A percentile compares a stretch with the other conserved stretches of the same genome.
Conservation (phyloP, 2,113 vertebrate genomes). For the Pangasianodon gigas region DNA sequence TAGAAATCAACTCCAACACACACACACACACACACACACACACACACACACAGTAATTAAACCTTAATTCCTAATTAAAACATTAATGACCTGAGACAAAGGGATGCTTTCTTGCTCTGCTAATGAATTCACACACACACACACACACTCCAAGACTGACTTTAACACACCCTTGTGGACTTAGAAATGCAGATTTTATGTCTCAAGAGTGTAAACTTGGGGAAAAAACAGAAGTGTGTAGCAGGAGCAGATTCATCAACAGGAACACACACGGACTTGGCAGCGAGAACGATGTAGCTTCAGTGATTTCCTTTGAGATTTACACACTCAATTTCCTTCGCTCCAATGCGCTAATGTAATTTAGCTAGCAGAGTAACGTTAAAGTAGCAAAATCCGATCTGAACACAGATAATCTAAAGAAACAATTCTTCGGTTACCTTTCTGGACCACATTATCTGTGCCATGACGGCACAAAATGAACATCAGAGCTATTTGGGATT, state of each 20-base stretch:
- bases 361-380: neutral
- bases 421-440: too few species aligned
- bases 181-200: neutral
- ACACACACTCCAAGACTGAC: neutral
- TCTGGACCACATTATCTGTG: neutral
- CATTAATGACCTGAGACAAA: conserved; percentile 14
- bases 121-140: conserved; percentile 8
- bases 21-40: neutral
- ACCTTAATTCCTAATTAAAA: conserved; percentile 15
- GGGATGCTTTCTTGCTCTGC: conserved; percentile 14
- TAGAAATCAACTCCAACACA: neutral
- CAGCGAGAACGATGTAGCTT: neutral
- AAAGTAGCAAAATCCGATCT: neutral
- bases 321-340: too few species aligned
- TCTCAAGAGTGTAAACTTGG: neutral
- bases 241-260: neutral
- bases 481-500: neutral
- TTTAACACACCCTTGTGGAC: neutral
- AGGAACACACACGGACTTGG: neutral
- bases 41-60: neutral
- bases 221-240: neutral
- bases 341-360: neutral
- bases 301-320: neutral
- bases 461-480: neutral
- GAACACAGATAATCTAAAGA: neutral